Conservation (phyloP, 2,888 invertebrate species). For the Phengaris arion region DNA sequence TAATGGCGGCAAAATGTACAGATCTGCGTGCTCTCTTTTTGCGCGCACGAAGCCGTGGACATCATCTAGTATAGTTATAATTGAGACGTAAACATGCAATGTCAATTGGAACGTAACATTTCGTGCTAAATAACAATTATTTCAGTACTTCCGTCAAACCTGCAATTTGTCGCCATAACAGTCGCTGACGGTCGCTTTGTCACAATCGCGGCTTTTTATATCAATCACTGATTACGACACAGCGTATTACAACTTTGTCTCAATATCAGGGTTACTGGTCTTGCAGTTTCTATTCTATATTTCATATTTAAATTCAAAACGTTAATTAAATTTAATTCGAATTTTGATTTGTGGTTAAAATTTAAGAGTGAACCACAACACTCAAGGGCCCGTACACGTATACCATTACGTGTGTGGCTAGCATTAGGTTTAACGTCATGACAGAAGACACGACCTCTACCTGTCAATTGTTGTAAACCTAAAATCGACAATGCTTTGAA, state of each 20-base stretch:
- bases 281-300: constrained; percentile 10
- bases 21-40: too few species aligned
- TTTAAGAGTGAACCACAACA: too few species aligned
- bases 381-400: too few species aligned
- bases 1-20: too few species aligned
- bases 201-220: constrained; percentile 18
- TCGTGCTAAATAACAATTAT: constrained; percentile 28
- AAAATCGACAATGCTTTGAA: background rate
- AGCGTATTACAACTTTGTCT: background rate
- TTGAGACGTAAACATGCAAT: constrained; percentile 20
- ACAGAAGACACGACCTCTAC: too few species aligned
- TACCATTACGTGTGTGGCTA: too few species aligned
- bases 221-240: constrained; percentile 10
- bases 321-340: too few species aligned
- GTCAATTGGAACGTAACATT: constrained; percentile 5
- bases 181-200: constrained; percentile 9
- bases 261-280: background rate
- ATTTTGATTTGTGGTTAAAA: too few species aligned
- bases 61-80: background rate
- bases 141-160: constrained; percentile 35
- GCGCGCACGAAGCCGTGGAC: too few species aligned
- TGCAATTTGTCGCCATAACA: constrained; percentile 29
- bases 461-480: too few species aligned
- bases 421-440: too few species aligned
- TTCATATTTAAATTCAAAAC: too few species aligned